These are phyloP conservation scores for Neotoxoptera formosana DNA, from an alignment of 1,140 invertebrate species.

Conservation along the genomic window DNA sequence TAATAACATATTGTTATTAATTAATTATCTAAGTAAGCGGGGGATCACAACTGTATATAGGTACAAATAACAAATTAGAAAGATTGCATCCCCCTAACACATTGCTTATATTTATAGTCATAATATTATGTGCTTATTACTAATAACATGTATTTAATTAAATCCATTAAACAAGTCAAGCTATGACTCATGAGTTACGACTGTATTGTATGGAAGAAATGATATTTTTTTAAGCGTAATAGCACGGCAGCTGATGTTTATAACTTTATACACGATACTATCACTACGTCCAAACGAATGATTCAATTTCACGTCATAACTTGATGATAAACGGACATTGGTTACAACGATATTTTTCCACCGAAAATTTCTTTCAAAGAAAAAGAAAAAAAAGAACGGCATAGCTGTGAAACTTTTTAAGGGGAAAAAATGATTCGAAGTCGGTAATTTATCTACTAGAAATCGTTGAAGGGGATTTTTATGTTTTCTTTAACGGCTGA, in stretches of 20 bases:
- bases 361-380: neutral
- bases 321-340: slow-evolving; percentile 39
- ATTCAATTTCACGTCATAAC: slow-evolving; percentile 38
- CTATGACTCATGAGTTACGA: neutral
- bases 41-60: neutral
- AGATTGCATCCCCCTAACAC: neutral
- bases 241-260: neutral
- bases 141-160: neutral
- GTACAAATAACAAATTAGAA: neutral
- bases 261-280: neutral
- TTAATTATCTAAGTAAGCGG: neutral
- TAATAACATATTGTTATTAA: too few relatives aligned
- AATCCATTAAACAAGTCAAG: neutral
- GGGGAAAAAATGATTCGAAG: slow-evolving; percentile 27
- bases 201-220: neutral
- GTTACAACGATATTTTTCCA: neutral
- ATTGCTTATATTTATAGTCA: neutral
- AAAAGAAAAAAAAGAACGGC: neutral
- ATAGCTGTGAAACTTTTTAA: slow-evolving; percentile 19
- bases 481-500: slow-evolving; percentile 31
- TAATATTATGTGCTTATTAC: neutral
- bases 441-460: slow-evolving; percentile 48
- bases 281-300: slow-evolving; percentile 17
- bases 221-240: neutral
- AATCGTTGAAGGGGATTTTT: slow-evolving; percentile 33